These are phyloP conservation scores for Eulemur mongoz DNA, from an alignment of 2,797 vertebrate genomes.

Conservation along the genomic window DNA sequence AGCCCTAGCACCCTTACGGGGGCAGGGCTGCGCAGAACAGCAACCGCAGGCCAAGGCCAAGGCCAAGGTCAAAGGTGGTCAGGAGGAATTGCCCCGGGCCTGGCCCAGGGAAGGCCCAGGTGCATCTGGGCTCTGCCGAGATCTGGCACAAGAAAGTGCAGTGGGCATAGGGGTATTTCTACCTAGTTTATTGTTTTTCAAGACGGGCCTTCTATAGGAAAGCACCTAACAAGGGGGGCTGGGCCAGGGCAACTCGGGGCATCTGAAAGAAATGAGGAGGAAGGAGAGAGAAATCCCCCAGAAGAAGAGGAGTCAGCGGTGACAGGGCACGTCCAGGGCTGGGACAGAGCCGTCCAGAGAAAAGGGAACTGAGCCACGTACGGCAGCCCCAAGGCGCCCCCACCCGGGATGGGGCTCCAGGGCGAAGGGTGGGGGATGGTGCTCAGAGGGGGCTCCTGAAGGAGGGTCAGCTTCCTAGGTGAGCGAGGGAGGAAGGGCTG, in stretches of 20 bases:
- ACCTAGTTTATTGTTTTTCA: conserved; percentile 73
- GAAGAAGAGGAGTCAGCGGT: not conserved
- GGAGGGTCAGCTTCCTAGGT: not conserved
- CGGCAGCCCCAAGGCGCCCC: not conserved
- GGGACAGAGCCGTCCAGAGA: not conserved
- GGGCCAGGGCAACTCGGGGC: not conserved
- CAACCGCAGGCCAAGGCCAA: not conserved
- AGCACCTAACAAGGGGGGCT: not conserved
- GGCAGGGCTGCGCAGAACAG: not conserved
- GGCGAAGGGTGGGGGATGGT: fast-evolving
- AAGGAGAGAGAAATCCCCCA: not conserved
- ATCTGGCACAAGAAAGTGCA: not conserved
- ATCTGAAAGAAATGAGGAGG: not conserved
- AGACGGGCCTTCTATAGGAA: conserved; percentile 11
- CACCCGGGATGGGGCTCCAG: not conserved
- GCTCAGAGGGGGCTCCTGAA: not conserved
- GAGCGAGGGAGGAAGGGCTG: not conserved
- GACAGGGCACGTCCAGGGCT: not conserved
- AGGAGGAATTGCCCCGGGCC: not conserved
- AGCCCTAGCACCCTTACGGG: not conserved
- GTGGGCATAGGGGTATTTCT: not conserved
- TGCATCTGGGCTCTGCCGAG: not conserved
- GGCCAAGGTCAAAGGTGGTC: no score
- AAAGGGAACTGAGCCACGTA: not conserved
- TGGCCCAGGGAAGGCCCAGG: not conserved